Conservation (phyloP, 2,888 invertebrate genomes). For the Andrena dorsata region DNA sequence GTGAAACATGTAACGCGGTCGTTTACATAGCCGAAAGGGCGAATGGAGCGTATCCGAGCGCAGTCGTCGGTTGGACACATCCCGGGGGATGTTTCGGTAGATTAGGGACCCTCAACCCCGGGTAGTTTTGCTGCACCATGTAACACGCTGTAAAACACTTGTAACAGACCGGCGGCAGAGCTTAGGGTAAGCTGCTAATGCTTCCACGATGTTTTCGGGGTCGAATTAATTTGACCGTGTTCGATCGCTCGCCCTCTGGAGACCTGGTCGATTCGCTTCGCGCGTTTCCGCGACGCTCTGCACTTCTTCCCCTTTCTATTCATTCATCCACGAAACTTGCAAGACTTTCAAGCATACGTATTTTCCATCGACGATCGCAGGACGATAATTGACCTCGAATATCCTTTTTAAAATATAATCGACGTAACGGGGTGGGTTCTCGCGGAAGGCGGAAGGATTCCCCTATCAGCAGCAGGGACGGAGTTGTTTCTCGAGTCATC, state of each 20-base stretch:
- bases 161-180: constrained; percentile 79
- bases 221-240: constrained; percentile 84
- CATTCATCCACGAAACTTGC: not conserved
- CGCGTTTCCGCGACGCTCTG: constrained; percentile 31
- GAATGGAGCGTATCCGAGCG: constrained; percentile 79
- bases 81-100: constrained; percentile 83
- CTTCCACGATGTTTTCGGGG: constrained; percentile 81
- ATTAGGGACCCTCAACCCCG: constrained; percentile 82
- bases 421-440: not conserved
- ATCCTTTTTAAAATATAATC: constrained; percentile 34
- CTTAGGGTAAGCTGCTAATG: constrained; percentile 82
- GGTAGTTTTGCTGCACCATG: constrained; percentile 76
- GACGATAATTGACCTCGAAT: constrained; percentile 28
- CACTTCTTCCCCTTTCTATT: constrained; percentile 2
- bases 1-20: constrained; percentile 68
- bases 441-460: constrained; percentile 6
- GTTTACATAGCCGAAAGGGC: constrained; percentile 72
- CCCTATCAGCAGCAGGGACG: constrained; percentile 44
- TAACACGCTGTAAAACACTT: constrained; percentile 84
- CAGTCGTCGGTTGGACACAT: constrained; percentile 73
- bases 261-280: constrained; percentile 60
- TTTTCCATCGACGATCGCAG: not conserved
- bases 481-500: constrained; percentile 48
- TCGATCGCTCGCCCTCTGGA: constrained; percentile 77
- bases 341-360: not conserved